Evolutionary conservation across 2,797 vertebrate genomes (phyloP), one percentile per base, ranked within the genome.

Genomic region (Oreochromis mossambicus): DNA sequence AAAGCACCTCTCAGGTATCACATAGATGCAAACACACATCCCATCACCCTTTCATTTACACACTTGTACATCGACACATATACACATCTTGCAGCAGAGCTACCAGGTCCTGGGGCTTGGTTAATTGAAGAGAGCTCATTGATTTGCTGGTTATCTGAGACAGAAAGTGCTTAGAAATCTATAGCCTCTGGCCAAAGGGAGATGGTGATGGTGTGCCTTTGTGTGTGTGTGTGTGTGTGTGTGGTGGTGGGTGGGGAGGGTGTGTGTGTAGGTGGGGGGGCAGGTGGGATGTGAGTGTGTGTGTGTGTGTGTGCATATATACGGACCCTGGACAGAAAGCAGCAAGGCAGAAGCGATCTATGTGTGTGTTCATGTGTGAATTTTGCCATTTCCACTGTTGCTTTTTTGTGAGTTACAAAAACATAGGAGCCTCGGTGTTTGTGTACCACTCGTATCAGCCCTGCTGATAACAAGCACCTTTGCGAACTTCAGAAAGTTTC

Each of bases 121-220:
- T 91, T 93, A 94, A 95, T 92, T 94, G 91, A 95, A 91, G 91
- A 81, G 32, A 91, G 78, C 34, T 51, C 89, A 95, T 95, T 94
- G 95, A 96, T 94, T 95, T 87, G 81, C 78, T 61, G 83, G 93
- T 94, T 91, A 95, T 94, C 86, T 94, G 92, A 94, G 93, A 93
- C 87, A 82, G 83, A 81, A 89, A 91, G 88, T 83, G 88, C 92
- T 88, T 84, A 77, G 83, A 90, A 94, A 95, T 95, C 93, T 77
- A 95, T 93, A 91, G 54, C 83, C 63, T 68, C 82, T 82, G 85
- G 88, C 85, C 89, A 82, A 80, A 58, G 85, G 80, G 86, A 90
- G 81, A 83, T 73, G 79, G 78, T 77, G 77, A 63, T 85, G 61
- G 8, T 43, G 54, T 46, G n/a, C 5, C 29, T 84, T 68, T 77